phyloP scores from a whole-genome alignment of 2,888 invertebrate genomes.

The Exephanes ischioxanthus region DNA sequence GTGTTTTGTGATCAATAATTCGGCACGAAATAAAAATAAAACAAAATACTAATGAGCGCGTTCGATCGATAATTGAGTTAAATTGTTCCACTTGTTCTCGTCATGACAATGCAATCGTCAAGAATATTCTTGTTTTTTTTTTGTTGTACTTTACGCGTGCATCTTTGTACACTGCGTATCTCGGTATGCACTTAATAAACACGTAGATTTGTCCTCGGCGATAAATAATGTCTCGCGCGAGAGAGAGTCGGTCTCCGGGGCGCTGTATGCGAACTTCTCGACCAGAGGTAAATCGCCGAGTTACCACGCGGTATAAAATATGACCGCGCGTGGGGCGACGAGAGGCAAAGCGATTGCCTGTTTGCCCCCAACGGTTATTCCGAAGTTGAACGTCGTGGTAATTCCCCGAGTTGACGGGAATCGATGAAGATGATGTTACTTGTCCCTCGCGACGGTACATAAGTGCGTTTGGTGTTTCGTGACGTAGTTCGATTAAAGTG shows the following conservation, averaged over 20 bases:
- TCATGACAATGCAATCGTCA: neutral
- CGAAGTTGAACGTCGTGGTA: neutral
- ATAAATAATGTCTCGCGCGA: neutral
- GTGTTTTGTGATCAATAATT: slow-evolving; percentile 23
- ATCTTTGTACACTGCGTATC: neutral
- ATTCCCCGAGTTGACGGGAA: neutral
- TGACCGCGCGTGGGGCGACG: neutral
- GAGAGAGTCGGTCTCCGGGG: neutral
- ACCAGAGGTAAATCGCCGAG: neutral
- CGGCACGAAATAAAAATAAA: neutral
- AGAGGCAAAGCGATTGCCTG: neutral
- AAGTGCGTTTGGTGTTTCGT: neutral
- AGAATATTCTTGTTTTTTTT: neutral
- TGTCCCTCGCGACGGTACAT: neutral
- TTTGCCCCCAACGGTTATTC: neutral
- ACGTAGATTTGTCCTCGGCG: neutral
- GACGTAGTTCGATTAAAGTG: neutral
- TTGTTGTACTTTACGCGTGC: neutral
- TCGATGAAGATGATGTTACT: neutral
- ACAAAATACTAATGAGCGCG: neutral
- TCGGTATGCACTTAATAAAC: neutral
- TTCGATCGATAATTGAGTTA: slow-evolving; percentile 55
- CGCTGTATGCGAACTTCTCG: neutral
- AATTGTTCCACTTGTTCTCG: slow-evolving; percentile 26
- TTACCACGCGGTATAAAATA: neutral